Evolutionary conservation across 2,888 invertebrate species (phyloP), one percentile per base, ranked within the genome.

Genomic region (Apamea epomidion): DNA sequence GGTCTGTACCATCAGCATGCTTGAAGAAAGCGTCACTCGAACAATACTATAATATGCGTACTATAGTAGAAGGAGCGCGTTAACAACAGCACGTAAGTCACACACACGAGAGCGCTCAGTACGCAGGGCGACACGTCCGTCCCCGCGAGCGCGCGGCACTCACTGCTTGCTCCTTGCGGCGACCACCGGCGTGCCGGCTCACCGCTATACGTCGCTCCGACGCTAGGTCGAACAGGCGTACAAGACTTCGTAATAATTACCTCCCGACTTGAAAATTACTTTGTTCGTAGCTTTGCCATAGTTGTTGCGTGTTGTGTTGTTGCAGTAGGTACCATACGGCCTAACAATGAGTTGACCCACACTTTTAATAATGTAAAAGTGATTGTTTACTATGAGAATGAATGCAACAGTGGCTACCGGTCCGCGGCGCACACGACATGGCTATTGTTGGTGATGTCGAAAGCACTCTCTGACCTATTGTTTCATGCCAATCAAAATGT

Each of bases 1-100:
- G 89, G 97, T 97, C 92, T 97, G 97, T 92, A 97, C 96, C 96
- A 97, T 97, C 93, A 97, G 95, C 97, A 97, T 97, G 91, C 92
- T 96, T 93, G 90, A 92, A 91, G 91, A 92, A 93, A 93, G 93
- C 92, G 94, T 94, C 96, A 95, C 96, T 96, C 95, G 94, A 93
- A 92, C 94, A 93, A 95, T 95, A 97, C 97, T 97, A 97, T 97
- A 96, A 94, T 91, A 92, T 93, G 90, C 91, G 91, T 91, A 93
- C 92, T 96, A 97, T 96, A 97, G 97, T 96, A 96, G 93, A 95
- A 94, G 94, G 96, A 96, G 97, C 96, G 94, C 95, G 94, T 94
- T 92, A 90, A 93, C 91, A 93, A 92, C 91, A 91, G 92, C 93
- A 93, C 93, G 92, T 93, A 92, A 90, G 88, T 79, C 89, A 90